Evolutionary conservation across 1,140 invertebrate genomes (phyloP), one percentile per base, ranked within the genome.

Genomic region (Zaprionus inermis): DNA sequence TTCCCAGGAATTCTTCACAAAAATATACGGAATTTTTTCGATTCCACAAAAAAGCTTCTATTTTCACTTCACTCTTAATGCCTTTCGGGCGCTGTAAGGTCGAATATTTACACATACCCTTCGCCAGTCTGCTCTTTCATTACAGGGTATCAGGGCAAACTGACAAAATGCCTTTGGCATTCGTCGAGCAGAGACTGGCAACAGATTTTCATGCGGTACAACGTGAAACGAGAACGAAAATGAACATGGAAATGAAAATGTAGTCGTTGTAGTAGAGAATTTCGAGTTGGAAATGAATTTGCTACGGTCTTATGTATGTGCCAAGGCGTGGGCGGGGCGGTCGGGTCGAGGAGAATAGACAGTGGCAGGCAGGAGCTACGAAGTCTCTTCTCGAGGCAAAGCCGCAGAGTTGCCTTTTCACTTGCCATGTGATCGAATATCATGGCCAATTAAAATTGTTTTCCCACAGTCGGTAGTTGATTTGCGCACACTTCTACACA

Each of bases 381-480:
- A n/a, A n/a, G 60, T 30, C 28, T 7, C 30, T 32, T 32, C 12
- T 14, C 16, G 10, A 55, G 24, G 46, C 64, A 54, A 59, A 52
- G 46, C 38, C 46, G 30, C 49, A 54, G 54, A 38, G 54, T 58
- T 66, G 61, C 22, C 52, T 28, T 34, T 18, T 18, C 61, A 10
- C 16, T 54, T 66, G 22, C 32, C 36, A 51, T 58, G 49, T 66
- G 46, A 72, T 67, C 60, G 67, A 55, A 67, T 68, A 59, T 59
- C 46, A 72, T 60, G 44, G 70, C 70, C 70, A 59, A 72, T 72
- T 72, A 46, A 68, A 67, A 49, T 60, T 28, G 36, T 51, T 60
- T 46, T 24, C 12, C 12, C 28, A 55, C 34, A 14, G 32, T 28
- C 34, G 2, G 49, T 16, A 55, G 7, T 30, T 58, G 64, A 16